Evolutionary conservation across 2,888 invertebrate species (phyloP).

Genomic region (Caenorhabditis virilis): DNA sequence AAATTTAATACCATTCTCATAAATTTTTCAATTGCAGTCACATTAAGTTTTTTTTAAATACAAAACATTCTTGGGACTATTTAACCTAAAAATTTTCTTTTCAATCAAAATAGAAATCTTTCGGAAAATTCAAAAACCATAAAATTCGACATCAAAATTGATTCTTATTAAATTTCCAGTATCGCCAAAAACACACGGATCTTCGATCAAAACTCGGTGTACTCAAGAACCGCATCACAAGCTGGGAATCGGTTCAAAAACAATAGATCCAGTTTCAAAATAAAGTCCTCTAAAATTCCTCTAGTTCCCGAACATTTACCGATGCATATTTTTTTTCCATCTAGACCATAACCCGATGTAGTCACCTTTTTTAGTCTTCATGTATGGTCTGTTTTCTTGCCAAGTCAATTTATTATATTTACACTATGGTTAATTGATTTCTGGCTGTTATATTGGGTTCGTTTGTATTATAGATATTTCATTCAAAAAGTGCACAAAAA

Average conservation of each 20-base stretch:
- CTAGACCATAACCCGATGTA: no score
- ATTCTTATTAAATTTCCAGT: conserved; percentile 27
- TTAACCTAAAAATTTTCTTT: conserved; percentile 1
- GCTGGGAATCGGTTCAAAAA: conserved; percentile 37
- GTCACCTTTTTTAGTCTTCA: no score
- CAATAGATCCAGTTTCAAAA: no score
- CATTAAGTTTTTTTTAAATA: background rate
- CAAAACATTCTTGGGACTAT: background rate
- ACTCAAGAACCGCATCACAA: conserved; percentile 50
- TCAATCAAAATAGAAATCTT: background rate
- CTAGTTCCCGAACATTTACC: background rate
- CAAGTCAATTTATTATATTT: no score
- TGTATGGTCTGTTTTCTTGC: no score
- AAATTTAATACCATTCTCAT: background rate
- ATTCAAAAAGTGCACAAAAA: no score
- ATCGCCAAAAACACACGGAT: conserved; percentile 55
- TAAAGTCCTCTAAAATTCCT: background rate
- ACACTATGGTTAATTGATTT: no score
- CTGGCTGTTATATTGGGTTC: no score
- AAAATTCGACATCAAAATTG: conserved; percentile 19
- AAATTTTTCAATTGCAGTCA: background rate
- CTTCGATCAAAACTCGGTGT: conserved; percentile 54
- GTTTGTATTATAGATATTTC: no score
- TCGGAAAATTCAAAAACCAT: background rate
- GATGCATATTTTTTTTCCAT: background rate